These are phyloP conservation scores for Cheilosia vernalis DNA, from an alignment of 2,888 invertebrate species.

Conservation along the genomic window DNA sequence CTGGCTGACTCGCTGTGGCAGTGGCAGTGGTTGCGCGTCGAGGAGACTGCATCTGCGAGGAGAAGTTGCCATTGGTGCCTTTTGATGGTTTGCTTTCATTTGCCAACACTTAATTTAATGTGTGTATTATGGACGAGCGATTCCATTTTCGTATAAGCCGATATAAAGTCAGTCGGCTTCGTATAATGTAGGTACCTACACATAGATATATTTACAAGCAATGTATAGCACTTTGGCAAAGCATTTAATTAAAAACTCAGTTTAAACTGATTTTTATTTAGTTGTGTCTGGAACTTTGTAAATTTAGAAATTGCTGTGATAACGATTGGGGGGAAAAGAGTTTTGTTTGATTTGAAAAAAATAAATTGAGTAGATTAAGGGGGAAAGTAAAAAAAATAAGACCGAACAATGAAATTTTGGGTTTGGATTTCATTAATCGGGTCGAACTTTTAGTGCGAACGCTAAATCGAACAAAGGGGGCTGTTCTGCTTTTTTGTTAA, in stretches of 20 bases:
- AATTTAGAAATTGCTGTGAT: conserved; percentile 36
- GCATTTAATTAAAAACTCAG: conserved; percentile 66
- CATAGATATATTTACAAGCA: conserved; percentile 32
- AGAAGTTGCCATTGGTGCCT: conserved; percentile 40
- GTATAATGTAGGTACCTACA: not conserved
- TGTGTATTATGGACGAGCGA: conserved; percentile 57
- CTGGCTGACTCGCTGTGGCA: conserved; percentile 52
- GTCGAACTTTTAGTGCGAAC: no score
- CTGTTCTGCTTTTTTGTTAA: no score
- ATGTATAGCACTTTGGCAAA: conserved; percentile 48
- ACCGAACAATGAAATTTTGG: not conserved
- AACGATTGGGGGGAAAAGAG: conserved; percentile 27
- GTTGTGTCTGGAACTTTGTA: conserved; percentile 44
- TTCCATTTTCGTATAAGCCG: conserved; percentile 52
- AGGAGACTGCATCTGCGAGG: conserved; percentile 14
- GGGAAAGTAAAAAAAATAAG: not conserved
- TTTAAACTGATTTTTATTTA: conserved; percentile 60
- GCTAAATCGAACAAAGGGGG: no score
- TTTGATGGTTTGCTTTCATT: conserved; percentile 63
- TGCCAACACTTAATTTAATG: conserved; percentile 64
- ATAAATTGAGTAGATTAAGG: conserved; percentile 12
- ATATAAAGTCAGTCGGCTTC: conserved; percentile 15
- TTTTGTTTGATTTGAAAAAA: conserved; percentile 41
- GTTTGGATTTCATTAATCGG: not conserved
- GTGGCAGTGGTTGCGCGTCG: conserved; percentile 7